Evolutionary conservation across 2,797 vertebrate species (phyloP), one percentile per base, ranked within the genome.

Genomic region (Dromococcyx pavoninus): DNA sequence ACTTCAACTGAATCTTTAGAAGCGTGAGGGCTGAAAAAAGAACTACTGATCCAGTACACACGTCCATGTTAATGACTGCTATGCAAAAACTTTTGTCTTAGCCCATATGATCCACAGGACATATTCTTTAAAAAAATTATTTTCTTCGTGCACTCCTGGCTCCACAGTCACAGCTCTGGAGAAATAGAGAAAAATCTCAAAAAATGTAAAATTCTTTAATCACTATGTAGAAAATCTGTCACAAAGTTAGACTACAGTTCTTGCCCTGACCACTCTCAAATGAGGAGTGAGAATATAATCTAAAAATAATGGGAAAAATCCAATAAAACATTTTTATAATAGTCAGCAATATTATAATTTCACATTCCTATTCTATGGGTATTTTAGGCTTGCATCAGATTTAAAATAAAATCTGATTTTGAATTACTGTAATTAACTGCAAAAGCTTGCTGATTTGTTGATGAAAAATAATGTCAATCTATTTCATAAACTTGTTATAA

Each of bases 341-440:
- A 97, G 91, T 94, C 94, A 97, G 92, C 94, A 96, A 97, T 97
- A 97, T 93, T 92, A 62, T 46, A 87, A 96, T 66, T 54, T 90
- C 64, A 94, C 53, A 95, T 97, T 97, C 95, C 94, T 82, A 95
- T 96, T 95, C 96, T 88, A 76, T 64, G 76, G 92, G 78, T 98
- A 97, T 88, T 97, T 97, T 89, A 95, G 95, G 94, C 96, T 73
- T 96, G 92, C 79, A 93, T 97, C 93, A 93, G 92, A 96, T 94
- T 39, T 4, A 61, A 90, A 86, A 97, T n/a, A 94, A 77, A 93
- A 69, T 41, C 96, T 92, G 88, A 92, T 91, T 95, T 65, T 95
- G 92, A 96, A 97, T 97, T 97, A 96, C 86, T 97, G 95, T 97
- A 97, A 97, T 97, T 97, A 97, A 94, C 95, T 95, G 90, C 71